These are phyloP conservation scores for Suricata suricatta DNA, from an alignment of 2,113 vertebrate genomes.

Conservation along the genomic window DNA sequence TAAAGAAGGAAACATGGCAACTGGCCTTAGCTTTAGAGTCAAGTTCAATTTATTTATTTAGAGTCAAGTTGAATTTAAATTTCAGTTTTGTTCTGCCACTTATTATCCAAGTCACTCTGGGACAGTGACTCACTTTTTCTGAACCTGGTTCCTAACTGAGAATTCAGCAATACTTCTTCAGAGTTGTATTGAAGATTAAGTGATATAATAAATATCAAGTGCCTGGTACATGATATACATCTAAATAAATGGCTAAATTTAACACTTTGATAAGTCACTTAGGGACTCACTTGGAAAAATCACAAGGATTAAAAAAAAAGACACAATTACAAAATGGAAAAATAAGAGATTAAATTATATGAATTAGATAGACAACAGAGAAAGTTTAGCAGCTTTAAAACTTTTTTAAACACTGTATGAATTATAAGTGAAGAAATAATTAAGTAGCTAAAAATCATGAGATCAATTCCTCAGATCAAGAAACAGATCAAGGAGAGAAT, in stretches of 20 bases:
- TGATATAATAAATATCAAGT: not conserved
- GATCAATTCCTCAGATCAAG: not conserved
- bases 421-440: slow-evolving; percentile 9
- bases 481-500: not conserved
- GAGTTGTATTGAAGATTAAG: not conserved
- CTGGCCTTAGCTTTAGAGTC: not conserved
- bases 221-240: not conserved
- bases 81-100: not conserved
- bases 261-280: not conserved
- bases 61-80: not conserved
- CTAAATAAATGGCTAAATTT: not conserved
- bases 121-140: not conserved
- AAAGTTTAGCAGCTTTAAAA: not conserved
- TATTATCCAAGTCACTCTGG: not conserved
- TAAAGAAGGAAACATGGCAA: not conserved
- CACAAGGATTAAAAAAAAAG: not conserved
- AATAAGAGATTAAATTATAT: not conserved
- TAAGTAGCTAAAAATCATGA: not conserved
- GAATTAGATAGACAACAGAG: not conserved
- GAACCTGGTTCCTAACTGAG: not conserved
- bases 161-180: not conserved
- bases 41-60: not conserved
- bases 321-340: not conserved
- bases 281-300: not conserved
- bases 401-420: not conserved